Evolutionary conservation across 2,797 vertebrate genomes (phyloP).

Genomic region (Lepilemur ruficaudatus): DNA sequence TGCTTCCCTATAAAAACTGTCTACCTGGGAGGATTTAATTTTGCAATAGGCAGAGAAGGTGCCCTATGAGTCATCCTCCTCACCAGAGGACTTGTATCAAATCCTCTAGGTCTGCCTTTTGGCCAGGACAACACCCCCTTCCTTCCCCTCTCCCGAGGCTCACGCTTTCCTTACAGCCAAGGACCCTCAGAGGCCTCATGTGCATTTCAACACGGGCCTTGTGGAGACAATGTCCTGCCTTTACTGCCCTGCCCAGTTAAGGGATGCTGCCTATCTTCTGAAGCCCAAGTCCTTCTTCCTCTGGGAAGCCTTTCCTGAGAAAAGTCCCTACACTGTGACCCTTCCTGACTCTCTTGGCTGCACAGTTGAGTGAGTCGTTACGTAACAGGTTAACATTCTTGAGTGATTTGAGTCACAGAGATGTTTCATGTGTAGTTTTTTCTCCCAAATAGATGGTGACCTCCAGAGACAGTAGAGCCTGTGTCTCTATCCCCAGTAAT

Average conservation of each 20-base stretch:
- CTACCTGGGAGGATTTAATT: neutral
- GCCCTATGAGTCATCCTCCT: neutral
- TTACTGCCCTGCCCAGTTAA: neutral
- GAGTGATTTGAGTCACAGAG: slow-evolving; percentile 13
- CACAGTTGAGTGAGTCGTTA: neutral
- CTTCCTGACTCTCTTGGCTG: neutral
- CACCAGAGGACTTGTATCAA: neutral
- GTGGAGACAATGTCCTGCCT: neutral
- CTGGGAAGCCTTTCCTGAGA: neutral
- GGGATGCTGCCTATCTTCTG: neutral
- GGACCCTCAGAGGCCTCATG: neutral
- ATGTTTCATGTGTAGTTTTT: neutral
- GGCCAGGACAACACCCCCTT: neutral
- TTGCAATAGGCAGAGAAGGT: neutral
- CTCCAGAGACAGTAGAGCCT: neutral
- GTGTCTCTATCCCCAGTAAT: neutral
- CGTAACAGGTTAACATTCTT: neutral
- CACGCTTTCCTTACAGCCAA: neutral
- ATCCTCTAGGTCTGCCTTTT: neutral
- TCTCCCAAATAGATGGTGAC: slow-evolving; percentile 5
- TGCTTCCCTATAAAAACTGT: neutral
- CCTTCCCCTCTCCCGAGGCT: neutral
- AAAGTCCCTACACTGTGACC: neutral
- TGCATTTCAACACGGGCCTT: neutral
- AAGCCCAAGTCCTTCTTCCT: neutral